These are phyloP conservation scores for Camelus dromedarius DNA, from an alignment of 2,113 vertebrate species.

Conservation along the genomic window DNA sequence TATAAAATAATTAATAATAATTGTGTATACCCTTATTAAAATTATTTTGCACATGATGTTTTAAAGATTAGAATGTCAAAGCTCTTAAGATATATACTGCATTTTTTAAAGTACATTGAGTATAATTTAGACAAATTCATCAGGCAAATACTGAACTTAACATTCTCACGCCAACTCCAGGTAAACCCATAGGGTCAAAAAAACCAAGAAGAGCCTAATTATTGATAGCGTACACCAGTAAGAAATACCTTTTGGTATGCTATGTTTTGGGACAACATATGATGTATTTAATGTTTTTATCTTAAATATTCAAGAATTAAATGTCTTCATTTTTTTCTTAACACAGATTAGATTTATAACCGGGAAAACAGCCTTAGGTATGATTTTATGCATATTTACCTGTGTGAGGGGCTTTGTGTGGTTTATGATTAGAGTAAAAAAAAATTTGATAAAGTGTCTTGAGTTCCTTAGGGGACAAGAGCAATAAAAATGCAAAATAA, in stretches of 20 bases:
- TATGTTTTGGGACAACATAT: neutral
- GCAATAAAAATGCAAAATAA: slow-evolving; percentile 60
- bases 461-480: neutral
- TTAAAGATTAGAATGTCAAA: neutral
- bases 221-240: neutral
- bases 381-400: slow-evolving; percentile 9
- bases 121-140: neutral
- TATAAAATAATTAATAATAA: neutral
- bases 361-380: neutral
- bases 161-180: neutral
- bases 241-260: neutral
- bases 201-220: neutral
- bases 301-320: slow-evolving; percentile 30
- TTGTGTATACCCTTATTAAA: neutral
- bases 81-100: neutral
- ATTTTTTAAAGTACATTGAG: neutral
- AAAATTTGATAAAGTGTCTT: neutral
- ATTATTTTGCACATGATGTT: neutral
- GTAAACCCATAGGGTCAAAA: neutral
- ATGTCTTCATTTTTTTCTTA: neutral
- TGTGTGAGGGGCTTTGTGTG: neutral
- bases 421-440: neutral
- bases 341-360: neutral
- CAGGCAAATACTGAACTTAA: neutral
- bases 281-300: neutral